phyloP scores from a whole-genome alignment of 2,113 vertebrate species.

The Dicentrarchus labrax region DNA sequence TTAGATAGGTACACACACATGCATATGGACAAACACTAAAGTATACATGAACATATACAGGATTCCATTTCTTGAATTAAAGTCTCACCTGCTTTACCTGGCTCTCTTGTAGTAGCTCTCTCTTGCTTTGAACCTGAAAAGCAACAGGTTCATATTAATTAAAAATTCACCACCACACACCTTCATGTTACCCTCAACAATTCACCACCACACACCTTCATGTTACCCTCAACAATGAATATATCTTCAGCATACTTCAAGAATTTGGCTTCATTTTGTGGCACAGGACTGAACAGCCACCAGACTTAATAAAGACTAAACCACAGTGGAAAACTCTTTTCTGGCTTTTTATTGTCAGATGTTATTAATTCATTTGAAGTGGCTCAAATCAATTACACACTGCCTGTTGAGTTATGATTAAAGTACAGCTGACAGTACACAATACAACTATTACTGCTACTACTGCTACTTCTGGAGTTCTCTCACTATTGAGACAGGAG shows the following conservation, averaged over 20 bases:
- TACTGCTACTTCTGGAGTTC: slow-evolving; percentile 29
- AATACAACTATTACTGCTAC: slow-evolving; percentile 11
- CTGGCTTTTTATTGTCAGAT: background rate
- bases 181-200: background rate
- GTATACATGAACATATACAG: slow-evolving; percentile 19
- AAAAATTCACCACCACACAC: background rate
- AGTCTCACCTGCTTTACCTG: slow-evolving; percentile 94
- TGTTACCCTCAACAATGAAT: background rate
- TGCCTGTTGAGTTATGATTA: slow-evolving; percentile 9
- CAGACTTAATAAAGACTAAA: background rate
- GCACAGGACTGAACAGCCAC: slow-evolving; percentile 12
- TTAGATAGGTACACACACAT: slow-evolving; percentile 41
- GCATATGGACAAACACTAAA: slow-evolving; percentile 41
- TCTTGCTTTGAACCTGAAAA: slow-evolving; percentile 90
- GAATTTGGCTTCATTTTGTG: background rate
- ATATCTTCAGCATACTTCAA: background rate
- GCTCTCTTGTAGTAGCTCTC: slow-evolving; percentile 89
- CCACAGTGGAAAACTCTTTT: slow-evolving; percentile 7
- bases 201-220: background rate
- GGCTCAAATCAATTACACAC: background rate
- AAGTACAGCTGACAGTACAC: slow-evolving; percentile 14
- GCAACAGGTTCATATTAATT: slow-evolving; percentile 33
- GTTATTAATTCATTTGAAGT: slow-evolving; percentile 1
- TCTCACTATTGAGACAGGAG: slow-evolving; percentile 42
- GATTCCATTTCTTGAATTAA: slow-evolving; percentile 46